Base-by-base conservation (phyloP, 30 jellyfish, hydroid and myxozoan genomes). In the Cassiopea andromeda region DNA sequence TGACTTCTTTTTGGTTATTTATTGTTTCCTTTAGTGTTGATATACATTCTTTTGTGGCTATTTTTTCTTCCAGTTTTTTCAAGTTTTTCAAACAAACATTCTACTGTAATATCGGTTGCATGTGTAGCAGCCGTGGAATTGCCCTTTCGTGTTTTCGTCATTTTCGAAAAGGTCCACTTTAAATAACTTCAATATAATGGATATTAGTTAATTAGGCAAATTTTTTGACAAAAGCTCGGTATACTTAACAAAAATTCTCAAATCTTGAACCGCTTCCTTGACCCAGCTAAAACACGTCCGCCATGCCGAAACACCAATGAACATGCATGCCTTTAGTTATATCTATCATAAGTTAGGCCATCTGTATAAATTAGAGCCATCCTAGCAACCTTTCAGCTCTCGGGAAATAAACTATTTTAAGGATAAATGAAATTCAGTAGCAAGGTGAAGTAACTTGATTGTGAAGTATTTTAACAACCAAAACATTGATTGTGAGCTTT, bases 1-100 rank as follows among this genome's bases (percentile, higher is more conserved):
- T 78, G 13, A 5, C 54, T 38, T 78, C 76, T 2, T 78, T 78
- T 54, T 78, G 87, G 16, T 48, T 71, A 17, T 17, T 43, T 44
- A 78, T 57, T 48, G 54, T 78, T 18, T 48, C 47, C 76, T 16
- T 19, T 13, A 78, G 59, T 2, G 19, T 54, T 9, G 66, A 27
- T 44, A 50, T 78, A 46, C 76, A 78, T 54, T 57, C 38, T 54
- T 78, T 78, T 44, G 87, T 78, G 19, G 87, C 87, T 2, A 78
- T 43, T 43, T 49, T 78, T 59, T 78, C 76, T 4, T 54, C 87
- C 76, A 49, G 38, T 43, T 78, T 12, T 17, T 78, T 27, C 87
- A 16, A 78, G 69, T 54, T 78, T 57, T 59, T 54, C 87, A 27
- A 46, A 45, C 46, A 75, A 46, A 46, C 18, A 44, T 7, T 75